Evolutionary conservation across 1,140 invertebrate genomes (phyloP), one percentile per base, ranked within the genome.

Genomic region (Andricus grossulariae): DNA sequence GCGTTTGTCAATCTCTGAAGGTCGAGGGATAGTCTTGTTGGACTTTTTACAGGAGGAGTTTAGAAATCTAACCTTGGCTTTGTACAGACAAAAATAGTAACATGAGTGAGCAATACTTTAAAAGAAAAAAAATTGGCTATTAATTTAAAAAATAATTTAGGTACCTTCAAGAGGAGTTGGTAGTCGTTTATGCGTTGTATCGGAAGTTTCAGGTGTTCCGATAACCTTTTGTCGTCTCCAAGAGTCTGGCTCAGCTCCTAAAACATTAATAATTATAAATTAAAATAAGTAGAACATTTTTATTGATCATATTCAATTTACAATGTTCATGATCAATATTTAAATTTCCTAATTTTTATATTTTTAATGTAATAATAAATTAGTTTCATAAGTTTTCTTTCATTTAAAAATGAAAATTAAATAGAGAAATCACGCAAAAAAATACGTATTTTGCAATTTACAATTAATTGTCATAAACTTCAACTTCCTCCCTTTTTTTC

Each of bases 181-280:
- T 99, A 99, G 93, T 99, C 97, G 94, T 98, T 98, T 86, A 99
- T 97, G 84, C 98, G 94, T 93, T 98, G 97, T 88, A 98, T 96
- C 72, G 98, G 97, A 86, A 98, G 94, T 89, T 98, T 97, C 74
- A 99, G 93, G 91, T 99, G 97, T 88, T 98, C 97, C 76, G 94
- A 92, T 78, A 99, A 93, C 77, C 94, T 95, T 91, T 97, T 97
- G 88, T 98, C 97, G 94, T 98, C 97, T 82, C 95, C 95, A 80
- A 97, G 93, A 88, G 94, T 95, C 84, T 95, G 93, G 88, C 97
- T 96, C 90, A 97, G 94, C 84, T 96, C 95, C 97, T 98, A 92
- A 54, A 86, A 88, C 78, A 84, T 86, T 88, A 87, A 84, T 60
- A 55, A 81, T 80, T 55, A 49, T 25, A 32, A 21, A 74, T 81